phyloP scores from a whole-genome alignment of 2,888 invertebrate species.

The Thalpophila matura region DNA sequence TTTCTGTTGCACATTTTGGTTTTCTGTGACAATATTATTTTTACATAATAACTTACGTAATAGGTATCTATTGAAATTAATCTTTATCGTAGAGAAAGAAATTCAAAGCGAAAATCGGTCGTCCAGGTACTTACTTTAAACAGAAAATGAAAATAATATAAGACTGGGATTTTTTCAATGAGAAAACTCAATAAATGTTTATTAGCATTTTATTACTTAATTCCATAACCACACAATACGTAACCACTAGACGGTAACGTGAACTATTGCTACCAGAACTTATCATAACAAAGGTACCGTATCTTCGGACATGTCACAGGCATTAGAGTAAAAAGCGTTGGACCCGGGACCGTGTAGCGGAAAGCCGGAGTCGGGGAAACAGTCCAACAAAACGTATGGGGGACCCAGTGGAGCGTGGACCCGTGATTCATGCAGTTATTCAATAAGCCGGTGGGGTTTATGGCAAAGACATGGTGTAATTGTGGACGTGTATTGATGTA shows the following conservation, averaged over 20 bases:
- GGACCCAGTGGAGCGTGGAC: conserved; percentile 79
- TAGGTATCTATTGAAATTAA: too few relatives aligned
- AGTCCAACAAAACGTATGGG: conserved; percentile 80
- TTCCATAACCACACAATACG: conserved; percentile 13
- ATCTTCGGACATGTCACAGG: conserved; percentile 72
- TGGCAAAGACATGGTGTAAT: conserved; percentile 57
- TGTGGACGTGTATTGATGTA: conserved; percentile 34
- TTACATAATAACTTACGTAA: too few relatives aligned
- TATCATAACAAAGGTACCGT: conserved; percentile 77
- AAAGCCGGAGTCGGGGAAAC: conserved; percentile 65
- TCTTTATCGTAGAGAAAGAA: too few relatives aligned
- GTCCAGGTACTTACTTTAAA: neutral
- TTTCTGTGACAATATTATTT: too few relatives aligned
- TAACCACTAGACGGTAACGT: conserved; percentile 50
- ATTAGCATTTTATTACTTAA: conserved; percentile 6
- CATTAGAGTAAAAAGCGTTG: conserved; percentile 80
- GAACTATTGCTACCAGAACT: conserved; percentile 61
- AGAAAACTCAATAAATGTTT: neutral
- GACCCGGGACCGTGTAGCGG: conserved; percentile 73
- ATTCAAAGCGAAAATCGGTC: too few relatives aligned
- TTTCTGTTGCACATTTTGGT: too few relatives aligned
- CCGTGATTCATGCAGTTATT: conserved; percentile 88
- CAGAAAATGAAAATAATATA: neutral
- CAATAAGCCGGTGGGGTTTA: conserved; percentile 83
- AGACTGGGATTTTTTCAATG: neutral